phyloP scores from a whole-genome alignment of 2,113 vertebrate genomes.

The Loxodonta africana region DNA sequence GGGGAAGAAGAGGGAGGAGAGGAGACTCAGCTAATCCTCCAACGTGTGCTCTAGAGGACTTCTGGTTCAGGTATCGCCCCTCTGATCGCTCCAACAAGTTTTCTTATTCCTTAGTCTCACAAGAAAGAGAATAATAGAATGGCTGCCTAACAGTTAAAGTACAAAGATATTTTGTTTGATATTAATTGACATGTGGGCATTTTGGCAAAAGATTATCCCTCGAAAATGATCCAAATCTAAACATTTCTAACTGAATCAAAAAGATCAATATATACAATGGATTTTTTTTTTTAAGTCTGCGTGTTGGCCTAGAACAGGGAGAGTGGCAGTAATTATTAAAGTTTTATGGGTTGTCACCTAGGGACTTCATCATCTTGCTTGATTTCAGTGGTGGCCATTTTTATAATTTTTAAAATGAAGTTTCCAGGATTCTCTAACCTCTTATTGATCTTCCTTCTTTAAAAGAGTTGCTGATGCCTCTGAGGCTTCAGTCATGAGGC shows the following conservation, averaged over 20 bases:
- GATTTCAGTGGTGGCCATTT: not conserved
- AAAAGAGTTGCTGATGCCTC: constrained; percentile 16
- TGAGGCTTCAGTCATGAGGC: not conserved
- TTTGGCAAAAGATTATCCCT: constrained; percentile 30
- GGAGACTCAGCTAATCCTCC: not conserved
- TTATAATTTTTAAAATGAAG: not conserved
- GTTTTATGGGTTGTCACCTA: not conserved
- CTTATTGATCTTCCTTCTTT: not conserved
- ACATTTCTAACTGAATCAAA: constrained; percentile 54
- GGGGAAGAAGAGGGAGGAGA: not conserved
- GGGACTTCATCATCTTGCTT: not conserved
- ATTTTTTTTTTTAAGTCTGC: constrained; percentile 32
- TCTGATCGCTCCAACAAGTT: not conserved
- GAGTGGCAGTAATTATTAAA: not conserved
- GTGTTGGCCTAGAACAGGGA: constrained; percentile 42
- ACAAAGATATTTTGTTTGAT: constrained; percentile 15
- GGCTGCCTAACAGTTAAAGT: not conserved
- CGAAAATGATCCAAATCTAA: constrained; percentile 68
- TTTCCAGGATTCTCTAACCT: not conserved
- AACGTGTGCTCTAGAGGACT: not conserved
- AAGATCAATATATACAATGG: constrained; percentile 46
- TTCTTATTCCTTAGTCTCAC: not conserved
- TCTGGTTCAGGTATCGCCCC: not conserved
- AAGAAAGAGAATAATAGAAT: not conserved
- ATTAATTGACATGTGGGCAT: not conserved